Evolutionary conservation across 2,113 vertebrate genomes (phyloP), one percentile per base, ranked within the genome.

Genomic region (Oriolus oriolus): DNA sequence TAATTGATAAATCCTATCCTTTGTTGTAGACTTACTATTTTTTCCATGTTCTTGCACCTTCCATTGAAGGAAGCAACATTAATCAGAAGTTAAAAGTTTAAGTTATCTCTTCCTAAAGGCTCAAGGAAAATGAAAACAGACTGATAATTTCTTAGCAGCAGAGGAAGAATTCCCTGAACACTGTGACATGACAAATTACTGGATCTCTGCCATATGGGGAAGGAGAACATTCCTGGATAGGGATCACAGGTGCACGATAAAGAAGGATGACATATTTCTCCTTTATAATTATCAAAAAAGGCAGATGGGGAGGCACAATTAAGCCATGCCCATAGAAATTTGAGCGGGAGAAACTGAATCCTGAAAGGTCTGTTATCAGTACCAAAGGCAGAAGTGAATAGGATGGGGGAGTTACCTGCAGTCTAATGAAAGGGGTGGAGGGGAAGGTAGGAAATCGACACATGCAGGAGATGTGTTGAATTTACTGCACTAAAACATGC

Each of bases 51-150:
- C 74, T 75, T 92, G 16, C 88, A 59, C 63, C 37, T 89, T 87
- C 31, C 1, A 2, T 41, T 56, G 41, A 85, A 95, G 33, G 47
- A 90, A 75, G 28, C 70, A 41, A 49, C 66, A 91, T 93, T 87
- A 91, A 85, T 92, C 69, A 79, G 82, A 93, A 81, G 73, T 92
- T 94, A 85, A 83, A 84, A 63, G 45, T 92, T 92, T 83, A 89
- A 95, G 69, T 89, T 37, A 30, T 94, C 69, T 71, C 30, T 24
- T 77, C 59, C 49, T 64, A 30, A 57, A 92, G 52, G 73, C 81
- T 65, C 56, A 24, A 82, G 83, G 94, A 70, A 92, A 95, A 65
- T 79, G 82, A 91, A 93, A 93, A 84, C 84, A 89, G 92, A 59
- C 35, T 56, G 69, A 84, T 64, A 33, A 41, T 87, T 96, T 91